phyloP scores from a whole-genome alignment of 37 sponge, comb jelly and placozoan genomes.

The Halichondria panicea region DNA sequence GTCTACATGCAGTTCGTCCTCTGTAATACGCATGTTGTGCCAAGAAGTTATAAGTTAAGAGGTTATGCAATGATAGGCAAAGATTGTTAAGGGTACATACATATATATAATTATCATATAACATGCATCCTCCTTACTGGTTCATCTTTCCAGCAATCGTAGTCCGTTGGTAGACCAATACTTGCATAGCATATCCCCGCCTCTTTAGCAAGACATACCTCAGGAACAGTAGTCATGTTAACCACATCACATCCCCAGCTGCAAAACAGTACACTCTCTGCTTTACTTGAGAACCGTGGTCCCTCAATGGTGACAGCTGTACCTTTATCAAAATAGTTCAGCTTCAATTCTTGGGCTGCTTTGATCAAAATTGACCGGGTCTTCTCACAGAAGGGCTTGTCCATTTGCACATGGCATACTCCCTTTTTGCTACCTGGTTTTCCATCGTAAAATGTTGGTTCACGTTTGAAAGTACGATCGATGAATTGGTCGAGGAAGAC shows the following conservation, averaged over 20 bases:
- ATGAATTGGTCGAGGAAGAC: constrained; percentile 92
- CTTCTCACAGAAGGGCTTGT: constrained; percentile 82
- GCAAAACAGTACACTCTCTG: constrained; percentile 85
- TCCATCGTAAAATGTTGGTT: constrained; percentile 78
- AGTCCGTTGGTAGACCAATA: constrained; percentile 95
- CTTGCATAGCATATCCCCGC: constrained; percentile 85
- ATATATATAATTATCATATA: background rate
- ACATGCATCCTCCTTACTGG: constrained; percentile 11
- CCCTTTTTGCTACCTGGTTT: constrained; percentile 29
- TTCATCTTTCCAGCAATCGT: constrained; percentile 90
- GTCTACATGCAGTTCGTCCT: too few species aligned
- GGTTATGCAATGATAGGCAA: background rate
- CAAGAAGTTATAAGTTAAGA: too few species aligned
- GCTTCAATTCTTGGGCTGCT: constrained; percentile 49
- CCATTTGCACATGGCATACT: constrained; percentile 93
- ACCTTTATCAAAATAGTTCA: constrained; percentile 54
- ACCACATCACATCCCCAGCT: constrained; percentile 87
- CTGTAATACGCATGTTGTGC: too few species aligned
- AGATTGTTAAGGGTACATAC: background rate
- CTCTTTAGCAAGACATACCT: constrained; percentile 93
- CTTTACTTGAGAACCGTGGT: constrained; percentile 91
- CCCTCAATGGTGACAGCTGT: constrained; percentile 94
- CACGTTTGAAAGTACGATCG: constrained; percentile 79
- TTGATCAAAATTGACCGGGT: constrained; percentile 36
- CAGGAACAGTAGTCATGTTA: constrained; percentile 97